Evolutionary conservation across 1,140 invertebrate species (phyloP).

Genomic region (Temnothorax nylanderi): DNA sequence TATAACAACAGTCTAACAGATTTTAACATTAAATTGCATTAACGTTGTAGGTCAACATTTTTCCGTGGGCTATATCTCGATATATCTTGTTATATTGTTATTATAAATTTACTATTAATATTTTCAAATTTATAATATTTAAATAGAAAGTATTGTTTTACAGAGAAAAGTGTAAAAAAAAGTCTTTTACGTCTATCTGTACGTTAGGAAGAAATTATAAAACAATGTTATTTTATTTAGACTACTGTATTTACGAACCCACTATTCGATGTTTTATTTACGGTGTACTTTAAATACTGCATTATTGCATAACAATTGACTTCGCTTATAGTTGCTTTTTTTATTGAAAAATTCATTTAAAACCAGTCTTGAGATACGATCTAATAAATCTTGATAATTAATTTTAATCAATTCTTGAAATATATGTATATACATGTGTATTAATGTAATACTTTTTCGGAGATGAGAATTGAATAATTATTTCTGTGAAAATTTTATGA

Average conservation of each 20-base stretch:
- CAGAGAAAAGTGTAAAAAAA: neutral
- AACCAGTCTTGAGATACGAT: neutral
- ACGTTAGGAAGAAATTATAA: neutral
- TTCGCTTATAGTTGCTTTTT: neutral
- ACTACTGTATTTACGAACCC: neutral
- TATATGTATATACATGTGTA: no score
- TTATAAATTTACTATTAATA: neutral
- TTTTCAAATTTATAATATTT: neutral
- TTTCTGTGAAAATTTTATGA: neutral
- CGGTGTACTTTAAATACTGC: neutral
- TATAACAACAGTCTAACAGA: neutral
- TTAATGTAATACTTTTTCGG: neutral
- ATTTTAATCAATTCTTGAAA: neutral
- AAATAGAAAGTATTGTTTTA: neutral
- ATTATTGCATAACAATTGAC: neutral
- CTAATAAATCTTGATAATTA: neutral
- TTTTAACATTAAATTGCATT: slow-evolving; percentile 4
- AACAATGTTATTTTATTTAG: neutral
- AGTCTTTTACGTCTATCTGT: neutral
- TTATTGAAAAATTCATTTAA: neutral
- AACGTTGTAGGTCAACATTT: neutral
- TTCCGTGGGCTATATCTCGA: neutral
- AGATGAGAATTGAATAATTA: neutral
- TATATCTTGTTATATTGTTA: neutral
- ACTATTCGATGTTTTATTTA: neutral